phyloP scores from a whole-genome alignment of 2,113 vertebrate species.

The Oryzias celebensis region DNA sequence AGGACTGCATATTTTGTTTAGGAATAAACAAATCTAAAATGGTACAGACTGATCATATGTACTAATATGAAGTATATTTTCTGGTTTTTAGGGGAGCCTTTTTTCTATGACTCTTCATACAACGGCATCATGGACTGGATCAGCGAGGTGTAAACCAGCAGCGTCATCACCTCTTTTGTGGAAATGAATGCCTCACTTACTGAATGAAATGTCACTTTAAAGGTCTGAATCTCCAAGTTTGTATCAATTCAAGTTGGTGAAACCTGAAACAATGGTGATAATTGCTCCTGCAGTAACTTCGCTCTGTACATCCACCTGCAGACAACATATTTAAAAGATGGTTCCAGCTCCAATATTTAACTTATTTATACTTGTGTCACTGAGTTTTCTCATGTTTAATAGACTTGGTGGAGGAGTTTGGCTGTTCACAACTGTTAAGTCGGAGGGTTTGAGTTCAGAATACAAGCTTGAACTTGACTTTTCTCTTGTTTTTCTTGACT shows the following conservation, averaged over 20 bases:
- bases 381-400: neutral
- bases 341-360: constrained; percentile 22
- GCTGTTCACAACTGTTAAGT: neutral
- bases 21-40: too few species aligned
- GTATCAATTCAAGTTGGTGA: neutral
- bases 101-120: constrained; percentile 44
- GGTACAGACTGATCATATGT: neutral
- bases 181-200: neutral
- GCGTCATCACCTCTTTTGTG: neutral
- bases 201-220: neutral
- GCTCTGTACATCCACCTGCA: neutral
- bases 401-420: neutral
- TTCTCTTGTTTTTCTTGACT: neutral
- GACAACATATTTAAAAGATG: constrained; percentile 1
- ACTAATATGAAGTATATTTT: neutral
- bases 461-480: constrained; percentile 24
- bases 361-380: constrained; percentile 23
- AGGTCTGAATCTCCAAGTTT: constrained; percentile 3
- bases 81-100: constrained; percentile 56
- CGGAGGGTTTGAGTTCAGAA: constrained; percentile 25
- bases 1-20: too few species aligned
- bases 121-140: constrained; percentile 90
- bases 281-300: too few species aligned
- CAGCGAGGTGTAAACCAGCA: constrained; percentile 58
- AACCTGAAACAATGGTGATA: too few species aligned